Evolutionary conservation across 2,113 vertebrate species (phyloP).

Genomic region (Apistogramma diplotaenia): DNA sequence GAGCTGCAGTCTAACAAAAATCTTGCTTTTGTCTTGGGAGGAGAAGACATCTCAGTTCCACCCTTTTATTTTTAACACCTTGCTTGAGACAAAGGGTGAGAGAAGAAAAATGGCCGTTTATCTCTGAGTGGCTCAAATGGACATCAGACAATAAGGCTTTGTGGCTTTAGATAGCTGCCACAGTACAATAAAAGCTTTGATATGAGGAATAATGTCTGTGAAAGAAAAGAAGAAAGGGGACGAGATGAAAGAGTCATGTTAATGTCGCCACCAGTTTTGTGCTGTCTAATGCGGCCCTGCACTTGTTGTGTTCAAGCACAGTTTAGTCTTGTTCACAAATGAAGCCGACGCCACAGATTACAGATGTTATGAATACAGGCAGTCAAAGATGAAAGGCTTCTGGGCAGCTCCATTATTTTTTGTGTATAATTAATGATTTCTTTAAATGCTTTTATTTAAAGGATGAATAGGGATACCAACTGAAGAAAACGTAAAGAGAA

Average conservation of each 20-base stretch:
- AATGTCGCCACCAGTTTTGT: conserved; percentile 36
- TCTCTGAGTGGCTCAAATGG: conserved; percentile 30
- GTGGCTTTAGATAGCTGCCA: conserved; percentile 34
- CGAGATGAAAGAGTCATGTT: conserved; percentile 54
- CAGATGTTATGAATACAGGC: not conserved
- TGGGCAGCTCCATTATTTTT: not conserved
- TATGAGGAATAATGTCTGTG: conserved; percentile 52
- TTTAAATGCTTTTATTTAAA: not conserved
- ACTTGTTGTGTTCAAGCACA: conserved; percentile 8
- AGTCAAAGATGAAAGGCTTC: conserved; percentile 8
- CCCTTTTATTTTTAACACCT: conserved; percentile 57
- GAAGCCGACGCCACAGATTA: not conserved
- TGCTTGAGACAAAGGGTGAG: conserved; percentile 30
- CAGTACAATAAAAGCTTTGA: conserved; percentile 60
- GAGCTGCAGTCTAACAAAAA: not conserved
- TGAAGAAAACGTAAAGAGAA: not conserved
- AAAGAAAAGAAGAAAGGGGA: conserved; percentile 47
- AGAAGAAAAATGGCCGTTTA: conserved; percentile 38
- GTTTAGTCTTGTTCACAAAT: conserved; percentile 11
- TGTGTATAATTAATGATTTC: conserved; percentile 20
- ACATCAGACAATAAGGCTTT: conserved; percentile 49
- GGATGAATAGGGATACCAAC: not conserved
- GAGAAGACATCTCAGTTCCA: conserved; percentile 29
- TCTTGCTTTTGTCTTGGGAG: conserved; percentile 12
- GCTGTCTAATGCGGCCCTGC: conserved; percentile 21